Base-by-base conservation (phyloP, 1,140 invertebrate species). In the Tigriopus japonicus region DNA sequence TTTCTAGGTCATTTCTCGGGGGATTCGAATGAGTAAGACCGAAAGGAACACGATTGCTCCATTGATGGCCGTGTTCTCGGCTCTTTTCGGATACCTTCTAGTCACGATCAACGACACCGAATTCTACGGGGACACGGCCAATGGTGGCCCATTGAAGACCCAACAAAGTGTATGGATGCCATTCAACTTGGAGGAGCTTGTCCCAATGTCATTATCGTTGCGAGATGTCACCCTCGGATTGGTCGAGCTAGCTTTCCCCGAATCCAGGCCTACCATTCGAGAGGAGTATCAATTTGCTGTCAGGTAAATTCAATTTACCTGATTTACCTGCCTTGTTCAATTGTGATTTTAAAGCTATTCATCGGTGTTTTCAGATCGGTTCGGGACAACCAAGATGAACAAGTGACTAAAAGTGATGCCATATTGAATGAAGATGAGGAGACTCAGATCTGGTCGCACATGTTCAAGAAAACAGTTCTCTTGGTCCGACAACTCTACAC, bases 231-330 rank as follows among this genome's bases (percentile, higher is more conserved):
- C 87, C 65, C 73, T 92, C 13, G 88, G 87, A 12, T 75, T 95
- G 0, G 85, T 95, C 1, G 87, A 94, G 67, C 72, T 93, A 21
- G 88, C 88, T 0, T 91, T 87, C 72, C 88, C 89, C 0, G 87
- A 91, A 68, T 79, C 80, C 0, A 74, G 62, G 6, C 62, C 41
- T 9, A 56, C 6, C 9, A 21, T 64, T 41, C 56, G 21, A 42
- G 58, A 28, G 21, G 53, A 65, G 15, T 66, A 65, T 40, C 45
- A 17, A 17, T 15, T 43, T 13, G 51, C 51, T 7, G 49, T 62
- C 5, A 28, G 60, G 28, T 52, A 13, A 23, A 49, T 60, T 28
- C 23, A 58, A n/a, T n/a, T n/a, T n/a, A n/a, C n/a, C n/a, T 52
- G 13, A 63, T 14, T 63, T 13, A 28, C 7, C 28, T 35, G 28